Evolutionary conservation across 2,113 vertebrate species (phyloP).

Genomic region (Boulengeromyrus knoepffleri): DNA sequence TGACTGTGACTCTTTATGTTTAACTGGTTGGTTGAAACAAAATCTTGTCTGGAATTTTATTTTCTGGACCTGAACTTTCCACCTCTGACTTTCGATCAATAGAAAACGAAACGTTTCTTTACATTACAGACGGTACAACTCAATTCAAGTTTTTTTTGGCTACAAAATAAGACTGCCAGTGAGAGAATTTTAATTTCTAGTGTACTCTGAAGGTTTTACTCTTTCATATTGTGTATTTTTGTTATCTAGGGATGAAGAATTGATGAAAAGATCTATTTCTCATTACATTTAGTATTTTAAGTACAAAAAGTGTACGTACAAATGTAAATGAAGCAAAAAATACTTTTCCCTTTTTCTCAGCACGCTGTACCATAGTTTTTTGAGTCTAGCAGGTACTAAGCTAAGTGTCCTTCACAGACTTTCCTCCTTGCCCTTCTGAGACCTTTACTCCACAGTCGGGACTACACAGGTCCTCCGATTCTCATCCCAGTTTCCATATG

Average conservation of each 20-base stretch:
- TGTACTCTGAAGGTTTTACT: background rate
- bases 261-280: background rate
- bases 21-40: background rate
- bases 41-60: background rate
- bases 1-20: background rate
- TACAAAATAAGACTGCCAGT: background rate
- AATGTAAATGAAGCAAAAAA: background rate
- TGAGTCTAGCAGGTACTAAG: background rate
- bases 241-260: background rate
- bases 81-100: background rate
- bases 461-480: conserved; percentile 46
- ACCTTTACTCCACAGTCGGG: conserved; percentile 45
- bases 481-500: conserved; percentile 58
- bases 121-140: background rate
- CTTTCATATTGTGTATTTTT: background rate
- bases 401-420: background rate
- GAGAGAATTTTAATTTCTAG: background rate
- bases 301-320: background rate
- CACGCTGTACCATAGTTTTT: background rate
- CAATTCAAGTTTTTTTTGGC: background rate
- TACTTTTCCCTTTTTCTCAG: background rate
- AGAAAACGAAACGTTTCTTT: background rate
- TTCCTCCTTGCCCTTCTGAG: background rate
- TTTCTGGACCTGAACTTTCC: background rate
- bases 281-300: background rate